Evolutionary conservation across 2,888 invertebrate species (phyloP), one percentile per base, ranked within the genome.

Genomic region (Apotomis capreana): DNA sequence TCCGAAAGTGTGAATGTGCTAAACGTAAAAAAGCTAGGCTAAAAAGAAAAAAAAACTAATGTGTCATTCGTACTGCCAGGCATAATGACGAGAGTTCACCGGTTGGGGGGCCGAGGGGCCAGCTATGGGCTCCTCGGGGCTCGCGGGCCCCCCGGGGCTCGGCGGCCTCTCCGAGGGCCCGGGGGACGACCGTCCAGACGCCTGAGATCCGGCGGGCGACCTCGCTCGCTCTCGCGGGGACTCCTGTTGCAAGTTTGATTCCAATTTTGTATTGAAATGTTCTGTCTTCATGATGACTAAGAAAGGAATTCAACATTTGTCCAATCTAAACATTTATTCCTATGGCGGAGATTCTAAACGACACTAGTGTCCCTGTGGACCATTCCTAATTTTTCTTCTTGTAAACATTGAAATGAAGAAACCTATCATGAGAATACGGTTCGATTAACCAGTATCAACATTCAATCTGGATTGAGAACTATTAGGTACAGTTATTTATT

Each of bases 31-130:
- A 87, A 83, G 87, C 88, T 87, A 89, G 82, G 89, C 89, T 88
- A 88, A 91, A 91, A 85, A 82, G 85, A 89, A 87, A 88, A 85
- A 40, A 88, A 84, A 89, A 87, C 91, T 90, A 90, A 82, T 87
- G 91, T 91, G 92, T 91, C 88, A 89, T 89, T 91, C 91, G 92
- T 92, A 91, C 92, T 89, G 92, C 92, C 92, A 92, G 92, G 91
- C 92, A 91, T 88, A 91, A 88, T 87, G 91, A 89, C 87, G 89
- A 87, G 87, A 88, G 89, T 86, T 92, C 92, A 92, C 92, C 89
- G 87, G 84, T 85, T 90, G 87, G 77, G 88, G 75, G 79, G 81
- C 83, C 73, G 92, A 91, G 83, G 89, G 83, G 73, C 90, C 90
- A 78, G 88, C 83, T 83, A 84, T 84, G 80, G 90, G 85, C 81